These are phyloP conservation scores for Paralichthys olivaceus DNA, from an alignment of 2,113 vertebrate species.

Conservation along the genomic window DNA sequence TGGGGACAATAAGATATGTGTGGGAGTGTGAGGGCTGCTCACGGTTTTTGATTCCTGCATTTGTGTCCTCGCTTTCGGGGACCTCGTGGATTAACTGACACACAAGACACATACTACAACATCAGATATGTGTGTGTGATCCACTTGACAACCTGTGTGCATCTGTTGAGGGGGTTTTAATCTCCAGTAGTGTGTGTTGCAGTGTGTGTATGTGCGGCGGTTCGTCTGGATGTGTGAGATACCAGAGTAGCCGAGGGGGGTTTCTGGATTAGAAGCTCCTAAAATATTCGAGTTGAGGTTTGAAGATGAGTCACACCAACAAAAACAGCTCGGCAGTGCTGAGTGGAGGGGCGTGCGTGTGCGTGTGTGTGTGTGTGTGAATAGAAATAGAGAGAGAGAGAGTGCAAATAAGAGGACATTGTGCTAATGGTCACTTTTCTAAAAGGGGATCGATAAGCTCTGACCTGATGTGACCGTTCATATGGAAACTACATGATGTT, in stretches of 20 bases:
- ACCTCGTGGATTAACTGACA: background rate
- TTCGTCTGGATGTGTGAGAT: constrained; percentile 67
- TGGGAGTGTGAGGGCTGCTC: background rate
- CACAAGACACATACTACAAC: background rate
- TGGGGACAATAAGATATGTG: background rate
- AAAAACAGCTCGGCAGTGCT: constrained; percentile 45
- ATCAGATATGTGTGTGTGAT: constrained; percentile 34
- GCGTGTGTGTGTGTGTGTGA: constrained; percentile 9
- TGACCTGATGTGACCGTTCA: background rate
- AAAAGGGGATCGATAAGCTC: background rate
- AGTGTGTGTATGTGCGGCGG: background rate
- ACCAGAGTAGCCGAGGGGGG: constrained; percentile 59
- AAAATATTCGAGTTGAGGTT: constrained; percentile 69
- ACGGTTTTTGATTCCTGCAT: constrained; percentile 4
- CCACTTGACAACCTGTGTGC: constrained; percentile 52
- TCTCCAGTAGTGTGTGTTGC: constrained; percentile 29
- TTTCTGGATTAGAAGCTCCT: constrained; percentile 71
- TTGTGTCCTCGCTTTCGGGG: constrained; percentile 8
- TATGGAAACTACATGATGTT: background rate
- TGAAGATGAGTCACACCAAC: constrained; percentile 68
- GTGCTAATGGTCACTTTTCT: background rate
- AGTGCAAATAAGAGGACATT: background rate
- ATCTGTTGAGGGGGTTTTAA: constrained; percentile 36
- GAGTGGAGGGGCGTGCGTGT: constrained; percentile 7
- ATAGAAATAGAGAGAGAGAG: too few species aligned